Percentiles rank a stretch among this genome's conserved stretches.
Evolutionary conservation across 2,797 vertebrate genomes (phyloP).

Genomic region (Emys orbicularis): DNA sequence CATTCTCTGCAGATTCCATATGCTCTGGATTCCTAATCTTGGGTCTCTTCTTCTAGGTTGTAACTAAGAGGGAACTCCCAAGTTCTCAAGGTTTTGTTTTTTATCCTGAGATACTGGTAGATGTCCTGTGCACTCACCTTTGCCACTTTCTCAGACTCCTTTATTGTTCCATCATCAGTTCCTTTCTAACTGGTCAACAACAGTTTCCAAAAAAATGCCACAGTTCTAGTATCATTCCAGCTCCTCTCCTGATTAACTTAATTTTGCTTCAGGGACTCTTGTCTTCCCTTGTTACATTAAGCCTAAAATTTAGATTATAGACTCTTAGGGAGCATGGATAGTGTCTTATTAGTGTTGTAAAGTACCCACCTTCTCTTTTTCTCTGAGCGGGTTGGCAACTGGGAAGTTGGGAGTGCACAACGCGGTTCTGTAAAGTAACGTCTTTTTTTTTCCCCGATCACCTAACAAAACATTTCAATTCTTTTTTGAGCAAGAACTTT

Average conservation of each 20-base stretch:
- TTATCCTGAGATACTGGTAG: rapidly evolving
- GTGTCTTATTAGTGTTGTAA: neutral
- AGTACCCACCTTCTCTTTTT: neutral
- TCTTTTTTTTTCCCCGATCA: rapidly evolving
- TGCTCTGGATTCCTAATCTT: rapidly evolving
- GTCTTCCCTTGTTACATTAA: no score
- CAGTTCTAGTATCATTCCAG: neutral
- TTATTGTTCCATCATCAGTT: rapidly evolving
- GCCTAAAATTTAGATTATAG: neutral
- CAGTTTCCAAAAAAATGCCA: rapidly evolving
- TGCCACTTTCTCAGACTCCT: neutral
- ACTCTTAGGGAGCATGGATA: neutral
- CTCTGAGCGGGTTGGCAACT: neutral
- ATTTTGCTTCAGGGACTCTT: neutral
- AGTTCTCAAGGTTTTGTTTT: rapidly evolving
- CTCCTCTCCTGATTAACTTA: neutral
- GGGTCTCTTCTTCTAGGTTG: neutral
- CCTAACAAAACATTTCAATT: rapidly evolving
- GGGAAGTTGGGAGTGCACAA: no score
- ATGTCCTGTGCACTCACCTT: rapidly evolving
- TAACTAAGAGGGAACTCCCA: rapidly evolving
- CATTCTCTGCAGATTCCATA: rapidly evolving
- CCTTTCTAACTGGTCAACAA: neutral
- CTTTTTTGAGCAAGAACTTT: rapidly evolving
- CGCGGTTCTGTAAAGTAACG: neutral